Conservation (phyloP, 2,797 vertebrate genomes). For the Pangasius mekongensis region DNA sequence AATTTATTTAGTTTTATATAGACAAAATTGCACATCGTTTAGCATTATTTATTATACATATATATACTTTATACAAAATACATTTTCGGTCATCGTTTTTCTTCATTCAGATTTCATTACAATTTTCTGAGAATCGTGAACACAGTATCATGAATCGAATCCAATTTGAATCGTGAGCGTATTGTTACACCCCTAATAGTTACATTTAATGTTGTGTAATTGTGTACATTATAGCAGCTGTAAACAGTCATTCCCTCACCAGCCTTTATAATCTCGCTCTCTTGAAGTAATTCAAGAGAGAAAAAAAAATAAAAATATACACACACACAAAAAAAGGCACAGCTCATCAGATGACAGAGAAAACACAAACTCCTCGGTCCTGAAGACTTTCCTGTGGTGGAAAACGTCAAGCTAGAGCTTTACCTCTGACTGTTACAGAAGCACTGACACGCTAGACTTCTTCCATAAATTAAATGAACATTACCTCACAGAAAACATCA, state of each 20-base stretch:
- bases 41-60: too few species aligned
- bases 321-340: neutral
- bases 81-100: too few species aligned
- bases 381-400: neutral
- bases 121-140: too few species aligned
- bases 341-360: neutral
- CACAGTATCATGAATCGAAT: too few species aligned
- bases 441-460: neutral
- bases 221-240: too few species aligned
- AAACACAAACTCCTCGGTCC: neutral
- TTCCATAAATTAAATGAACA: neutral
- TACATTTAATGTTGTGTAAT: too few species aligned
- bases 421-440: neutral
- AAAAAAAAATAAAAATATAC: too few species aligned
- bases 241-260: neutral
- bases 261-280: neutral
- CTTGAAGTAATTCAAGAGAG: neutral
- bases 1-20: neutral
- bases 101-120: too few species aligned
- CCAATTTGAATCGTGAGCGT: too few species aligned
- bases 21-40: neutral
- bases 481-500: neutral
- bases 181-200: too few species aligned
- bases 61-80: too few species aligned
- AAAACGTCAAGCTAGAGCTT: neutral